A percentile compares a stretch with the other conserved stretches of the same genome.
phyloP scores from a whole-genome alignment of 2,797 vertebrate species.

The Enteromius anoplus region DNA sequence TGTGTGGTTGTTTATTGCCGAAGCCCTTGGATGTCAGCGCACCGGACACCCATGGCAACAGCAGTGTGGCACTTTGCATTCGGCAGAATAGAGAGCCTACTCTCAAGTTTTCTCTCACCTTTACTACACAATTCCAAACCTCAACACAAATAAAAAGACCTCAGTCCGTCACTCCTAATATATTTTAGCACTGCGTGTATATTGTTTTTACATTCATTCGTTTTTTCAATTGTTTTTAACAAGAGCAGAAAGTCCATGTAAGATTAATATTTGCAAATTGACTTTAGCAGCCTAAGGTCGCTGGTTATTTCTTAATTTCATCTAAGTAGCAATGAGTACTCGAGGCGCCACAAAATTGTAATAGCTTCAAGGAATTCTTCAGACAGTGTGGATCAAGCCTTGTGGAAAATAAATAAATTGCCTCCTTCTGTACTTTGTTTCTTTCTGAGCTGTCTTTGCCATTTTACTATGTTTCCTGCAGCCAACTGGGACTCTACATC shows the following conservation, averaged over 20 bases:
- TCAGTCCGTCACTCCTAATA: background rate
- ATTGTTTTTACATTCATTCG: conserved; percentile 61
- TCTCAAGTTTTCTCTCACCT: conserved; percentile 65
- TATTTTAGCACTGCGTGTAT: conserved; percentile 40
- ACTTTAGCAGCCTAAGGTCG: conserved; percentile 72
- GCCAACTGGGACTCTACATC: conserved; percentile 30
- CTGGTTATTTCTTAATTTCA: conserved; percentile 76
- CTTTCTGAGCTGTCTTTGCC: conserved; percentile 22
- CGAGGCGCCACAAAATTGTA: conserved; percentile 71
- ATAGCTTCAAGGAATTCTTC: conserved; percentile 69
- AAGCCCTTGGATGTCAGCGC: conserved; percentile 80
- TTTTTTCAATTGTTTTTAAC: conserved; percentile 43
- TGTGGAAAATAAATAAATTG: background rate
- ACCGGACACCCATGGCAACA: conserved; percentile 81
- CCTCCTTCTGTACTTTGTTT: background rate
- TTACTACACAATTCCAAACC: conserved; percentile 30
- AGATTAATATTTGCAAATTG: conserved; percentile 72
- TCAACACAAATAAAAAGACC: conserved; percentile 45
- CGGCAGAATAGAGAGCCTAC: conserved; percentile 68
- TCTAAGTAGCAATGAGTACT: conserved; percentile 73
- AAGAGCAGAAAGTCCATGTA: conserved; percentile 52
- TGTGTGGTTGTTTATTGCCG: conserved; percentile 81
- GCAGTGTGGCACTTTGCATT: conserved; percentile 68
- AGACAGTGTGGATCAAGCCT: conserved; percentile 52
- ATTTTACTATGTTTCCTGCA: conserved; percentile 32